Conservation (phyloP, 1,140 invertebrate genomes). For the Pararge aegeria region DNA sequence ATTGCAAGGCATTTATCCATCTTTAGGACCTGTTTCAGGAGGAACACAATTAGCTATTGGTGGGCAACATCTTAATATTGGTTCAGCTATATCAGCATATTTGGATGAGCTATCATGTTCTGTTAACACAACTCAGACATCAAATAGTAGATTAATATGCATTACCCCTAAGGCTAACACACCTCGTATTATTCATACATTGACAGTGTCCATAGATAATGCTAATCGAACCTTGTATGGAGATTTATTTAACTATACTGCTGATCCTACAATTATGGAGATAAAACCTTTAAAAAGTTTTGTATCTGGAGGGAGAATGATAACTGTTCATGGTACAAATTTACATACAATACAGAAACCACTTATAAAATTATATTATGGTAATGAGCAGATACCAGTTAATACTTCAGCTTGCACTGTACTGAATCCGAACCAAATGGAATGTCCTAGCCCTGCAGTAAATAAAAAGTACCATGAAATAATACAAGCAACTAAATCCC, state of each 20-base stretch:
- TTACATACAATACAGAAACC: slow-evolving; percentile 95
- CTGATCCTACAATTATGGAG: slow-evolving; percentile 96
- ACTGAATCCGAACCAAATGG: slow-evolving; percentile 94
- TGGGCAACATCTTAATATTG: slow-evolving; percentile 96
- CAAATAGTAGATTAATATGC: slow-evolving; percentile 93
- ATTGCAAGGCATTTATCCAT: slow-evolving; percentile 90
- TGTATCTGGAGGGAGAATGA: slow-evolving; percentile 94
- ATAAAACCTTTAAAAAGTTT: slow-evolving; percentile 94
- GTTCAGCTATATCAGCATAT: slow-evolving; percentile 92
- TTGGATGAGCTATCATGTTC: slow-evolving; percentile 94
- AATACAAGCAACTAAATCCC: slow-evolving; percentile 71
- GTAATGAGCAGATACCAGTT: slow-evolving; percentile 84
- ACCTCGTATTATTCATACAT: slow-evolving; percentile 63
- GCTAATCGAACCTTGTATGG: slow-evolving; percentile 87
- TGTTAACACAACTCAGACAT: slow-evolving; percentile 93
- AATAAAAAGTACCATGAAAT: slow-evolving; percentile 81
- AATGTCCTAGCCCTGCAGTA: slow-evolving; percentile 95
- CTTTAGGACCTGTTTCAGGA: slow-evolving; percentile 94
- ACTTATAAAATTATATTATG: slow-evolving; percentile 90
- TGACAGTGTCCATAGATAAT: slow-evolving; percentile 81
- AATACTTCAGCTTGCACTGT: slow-evolving; percentile 93
- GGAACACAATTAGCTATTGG: slow-evolving; percentile 95
- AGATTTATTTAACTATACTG: slow-evolving; percentile 94
- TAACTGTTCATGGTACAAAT: slow-evolving; percentile 95
- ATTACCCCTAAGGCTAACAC: slow-evolving; percentile 85